phyloP scores from a whole-genome alignment of 2,888 invertebrate species.

The Biston stratarius region DNA sequence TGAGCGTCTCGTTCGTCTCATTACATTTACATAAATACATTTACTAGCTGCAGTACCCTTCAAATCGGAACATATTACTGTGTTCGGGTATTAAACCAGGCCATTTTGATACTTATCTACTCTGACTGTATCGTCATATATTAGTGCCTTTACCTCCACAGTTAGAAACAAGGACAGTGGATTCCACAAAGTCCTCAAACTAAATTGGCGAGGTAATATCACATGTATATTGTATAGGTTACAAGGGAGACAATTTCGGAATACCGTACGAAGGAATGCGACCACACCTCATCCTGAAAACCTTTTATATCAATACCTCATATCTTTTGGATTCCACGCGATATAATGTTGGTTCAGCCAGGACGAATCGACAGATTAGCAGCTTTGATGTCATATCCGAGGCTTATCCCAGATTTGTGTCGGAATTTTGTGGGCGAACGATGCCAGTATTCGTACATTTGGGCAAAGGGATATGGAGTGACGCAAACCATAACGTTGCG shows the following conservation, averaged over 20 bases:
- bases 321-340: constrained; percentile 18
- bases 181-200: neutral
- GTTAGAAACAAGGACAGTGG: neutral
- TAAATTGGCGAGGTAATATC: neutral
- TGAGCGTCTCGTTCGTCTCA: too few species aligned
- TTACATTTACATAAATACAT: too few species aligned
- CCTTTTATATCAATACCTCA: constrained; percentile 1
- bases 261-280: constrained; percentile 1
- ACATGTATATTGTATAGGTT: neutral
- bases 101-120: too few species aligned
- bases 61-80: too few species aligned
- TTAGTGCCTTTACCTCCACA: neutral
- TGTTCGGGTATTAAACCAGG: too few species aligned
- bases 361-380: constrained; percentile 38
- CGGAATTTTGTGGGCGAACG: constrained; percentile 22
- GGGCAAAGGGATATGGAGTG: constrained; percentile 3
- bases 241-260: constrained; percentile 3
- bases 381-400: constrained; percentile 37
- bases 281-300: neutral
- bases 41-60: too few species aligned
- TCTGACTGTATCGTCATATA: neutral
- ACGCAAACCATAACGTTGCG: constrained; percentile 7
- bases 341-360: constrained; percentile 36
- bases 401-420: constrained; percentile 36
- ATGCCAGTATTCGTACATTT: neutral